Evolutionary conservation across 1,140 invertebrate genomes (phyloP).

Genomic region (Pararge aegeria): DNA sequence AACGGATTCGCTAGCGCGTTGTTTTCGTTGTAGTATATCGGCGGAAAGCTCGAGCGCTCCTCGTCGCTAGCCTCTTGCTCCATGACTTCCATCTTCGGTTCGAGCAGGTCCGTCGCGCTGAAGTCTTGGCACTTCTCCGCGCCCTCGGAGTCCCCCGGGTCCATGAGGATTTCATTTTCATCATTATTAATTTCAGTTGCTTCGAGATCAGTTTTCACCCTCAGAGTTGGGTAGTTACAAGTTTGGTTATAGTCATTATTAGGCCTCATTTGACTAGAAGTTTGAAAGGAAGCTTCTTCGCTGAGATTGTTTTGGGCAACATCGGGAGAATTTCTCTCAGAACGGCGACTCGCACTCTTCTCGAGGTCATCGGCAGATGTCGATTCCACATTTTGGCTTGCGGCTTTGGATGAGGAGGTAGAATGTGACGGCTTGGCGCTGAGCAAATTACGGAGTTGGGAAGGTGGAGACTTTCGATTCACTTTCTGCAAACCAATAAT

Average conservation of each 20-base stretch:
- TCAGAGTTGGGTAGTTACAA: slow-evolving; percentile 67
- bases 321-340: slow-evolving; percentile 74
- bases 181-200: slow-evolving; percentile 72
- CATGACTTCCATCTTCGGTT: slow-evolving; percentile 77
- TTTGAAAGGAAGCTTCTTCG: slow-evolving; percentile 76
- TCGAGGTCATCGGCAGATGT: slow-evolving; percentile 70
- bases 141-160: slow-evolving; percentile 64
- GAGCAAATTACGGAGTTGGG: slow-evolving; percentile 79
- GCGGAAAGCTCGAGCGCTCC: slow-evolving; percentile 63
- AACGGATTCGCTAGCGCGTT: slow-evolving; percentile 70
- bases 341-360: slow-evolving; percentile 66
- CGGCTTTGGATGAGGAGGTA: slow-evolving; percentile 80
- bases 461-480: slow-evolving; percentile 76
- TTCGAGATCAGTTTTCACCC: slow-evolving; percentile 79
- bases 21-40: slow-evolving; percentile 66
- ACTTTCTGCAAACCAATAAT: slow-evolving; percentile 66
- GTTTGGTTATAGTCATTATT: slow-evolving; percentile 77
- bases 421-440: slow-evolving; percentile 78
- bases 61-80: slow-evolving; percentile 74
- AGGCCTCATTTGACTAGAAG: slow-evolving; percentile 79
- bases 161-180: slow-evolving; percentile 70
- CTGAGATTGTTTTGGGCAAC: slow-evolving; percentile 78
- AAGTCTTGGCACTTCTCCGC: slow-evolving; percentile 66
- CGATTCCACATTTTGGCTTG: slow-evolving; percentile 78
- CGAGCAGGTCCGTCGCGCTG: slow-evolving; percentile 65